Evolutionary conservation across 2,888 invertebrate species (phyloP), one percentile per base, ranked within the genome.

Genomic region (Bhutanitis thaidina): DNA sequence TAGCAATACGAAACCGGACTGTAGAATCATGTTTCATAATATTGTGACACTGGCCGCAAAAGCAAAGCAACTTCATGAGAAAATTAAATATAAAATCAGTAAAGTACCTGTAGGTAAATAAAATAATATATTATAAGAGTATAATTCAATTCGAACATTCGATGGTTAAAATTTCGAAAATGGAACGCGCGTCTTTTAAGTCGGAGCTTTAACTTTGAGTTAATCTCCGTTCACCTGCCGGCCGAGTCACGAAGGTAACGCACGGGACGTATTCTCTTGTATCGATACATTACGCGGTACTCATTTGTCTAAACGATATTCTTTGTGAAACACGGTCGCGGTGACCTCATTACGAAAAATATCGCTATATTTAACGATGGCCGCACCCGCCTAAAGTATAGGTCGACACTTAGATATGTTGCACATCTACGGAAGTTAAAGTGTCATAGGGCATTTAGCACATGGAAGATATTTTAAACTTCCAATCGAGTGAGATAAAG

Each of bases 271-370:
- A 72, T 70, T 71, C 71, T 64, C 62, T 69, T 73, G 69, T 68
- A 65, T 45, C 55, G 45, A 51, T 49, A 55, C 56, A 44, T 54
- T 66, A 43, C 49, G 50, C 51, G 48, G 30, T 30, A 68, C 66
- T 69, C 69, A 71, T 74, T 71, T 65, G 65, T 66, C 66, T 65
- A 69, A 67, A 68, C 74, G 73, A 73, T 76, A 74, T 75, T 71
- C 69, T 68, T 77, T 70, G 75, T 72, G 68, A 74, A 76, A 67
- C 76, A 77, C 68, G 68, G 72, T 60, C 66, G 60, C 67, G 70
- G 72, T 82, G 82, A 82, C 77, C 78, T 83, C 78, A 81, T 77
- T 80, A 71, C 71, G 75, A 81, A 80, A 75, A 49, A 53, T 32
- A 39, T 52, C 58, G 61, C 14, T 29, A 35, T 55, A 60, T 61